phyloP scores from a whole-genome alignment of 2,113 vertebrate species.

The Entelurus aequoreus region DNA sequence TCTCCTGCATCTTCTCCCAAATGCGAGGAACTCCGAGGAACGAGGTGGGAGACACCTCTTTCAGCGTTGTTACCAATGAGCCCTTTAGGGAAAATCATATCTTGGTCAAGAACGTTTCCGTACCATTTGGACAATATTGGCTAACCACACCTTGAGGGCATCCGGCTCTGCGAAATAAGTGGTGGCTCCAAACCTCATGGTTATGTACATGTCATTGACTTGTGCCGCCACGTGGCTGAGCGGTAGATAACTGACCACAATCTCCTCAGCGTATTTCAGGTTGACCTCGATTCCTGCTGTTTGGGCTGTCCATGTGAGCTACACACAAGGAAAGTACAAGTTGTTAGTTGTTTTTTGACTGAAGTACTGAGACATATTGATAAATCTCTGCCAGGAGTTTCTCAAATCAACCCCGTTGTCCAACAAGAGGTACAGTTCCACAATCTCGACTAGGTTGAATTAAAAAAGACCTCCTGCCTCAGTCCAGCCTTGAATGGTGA shows the following conservation, averaged over 20 bases:
- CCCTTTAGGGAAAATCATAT: constrained; percentile 47
- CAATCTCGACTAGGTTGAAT: too few relatives aligned
- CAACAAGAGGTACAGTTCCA: too few relatives aligned
- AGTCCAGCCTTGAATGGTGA: too few relatives aligned
- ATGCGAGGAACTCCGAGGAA: constrained; percentile 73
- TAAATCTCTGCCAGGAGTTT: too few relatives aligned
- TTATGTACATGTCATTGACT: constrained; percentile 72
- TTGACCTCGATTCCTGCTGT: constrained; percentile 2
- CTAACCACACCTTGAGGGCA: constrained; percentile 69
- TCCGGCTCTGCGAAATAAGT: constrained; percentile 73
- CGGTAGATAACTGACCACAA: constrained; percentile 64
- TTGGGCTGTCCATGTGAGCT: constrained; percentile 71
- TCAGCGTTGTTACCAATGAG: constrained; percentile 60
- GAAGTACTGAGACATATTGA: background rate
- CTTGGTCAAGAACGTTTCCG: too few relatives aligned
- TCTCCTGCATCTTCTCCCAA: constrained; percentile 80
- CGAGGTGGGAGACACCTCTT: constrained; percentile 60
- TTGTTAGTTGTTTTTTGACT: too few relatives aligned
- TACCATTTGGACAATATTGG: background rate
- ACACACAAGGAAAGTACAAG: background rate
- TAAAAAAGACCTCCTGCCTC: too few relatives aligned
- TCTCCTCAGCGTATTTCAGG: constrained; percentile 30
- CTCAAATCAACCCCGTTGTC: too few relatives aligned
- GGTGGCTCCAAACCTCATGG: constrained; percentile 48
- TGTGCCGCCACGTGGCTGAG: constrained; percentile 76